These are phyloP conservation scores for Cylas formicarius DNA, from an alignment of 1,140 invertebrate genomes.

Conservation along the genomic window DNA sequence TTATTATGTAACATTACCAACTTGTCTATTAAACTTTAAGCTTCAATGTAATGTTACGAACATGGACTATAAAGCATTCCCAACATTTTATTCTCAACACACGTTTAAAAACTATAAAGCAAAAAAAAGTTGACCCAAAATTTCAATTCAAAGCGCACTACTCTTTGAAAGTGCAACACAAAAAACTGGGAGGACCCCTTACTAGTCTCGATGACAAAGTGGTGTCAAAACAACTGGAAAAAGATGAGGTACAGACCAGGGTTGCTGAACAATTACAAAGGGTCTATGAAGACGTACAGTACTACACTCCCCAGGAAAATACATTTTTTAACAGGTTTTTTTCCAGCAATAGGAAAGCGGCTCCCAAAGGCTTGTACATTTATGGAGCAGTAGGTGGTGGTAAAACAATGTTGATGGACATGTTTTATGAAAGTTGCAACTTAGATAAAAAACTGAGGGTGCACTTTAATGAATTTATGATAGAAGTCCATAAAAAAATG, in stretches of 20 bases:
- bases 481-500: constrained; percentile 85
- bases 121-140: no score
- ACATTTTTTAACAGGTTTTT: constrained; percentile 44
- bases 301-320: constrained; percentile 51
- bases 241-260: constrained; percentile 64
- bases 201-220: constrained; percentile 52
- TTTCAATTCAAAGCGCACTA: constrained; percentile 14
- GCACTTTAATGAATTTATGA: constrained; percentile 98
- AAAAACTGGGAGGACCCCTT: constrained; percentile 25
- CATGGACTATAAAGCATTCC: no score
- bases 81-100: no score
- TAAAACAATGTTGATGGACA: constrained; percentile 99
- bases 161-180: constrained; percentile 13
- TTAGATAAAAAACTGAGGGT: constrained; percentile 70
- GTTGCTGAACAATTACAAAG: constrained; percentile 61
- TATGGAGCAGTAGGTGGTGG: constrained; percentile 86
- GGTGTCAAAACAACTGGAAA: constrained; percentile 50
- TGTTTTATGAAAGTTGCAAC: constrained; percentile 81
- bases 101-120: no score
- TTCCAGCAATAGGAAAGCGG: constrained; percentile 43
- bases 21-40: no score
- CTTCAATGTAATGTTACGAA: no score
- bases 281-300: constrained; percentile 58
- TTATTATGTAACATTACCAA: no score
- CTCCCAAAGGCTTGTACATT: constrained; percentile 73